Base-by-base conservation (phyloP, 1,140 invertebrate genomes). In the Brachionus angularis region DNA sequence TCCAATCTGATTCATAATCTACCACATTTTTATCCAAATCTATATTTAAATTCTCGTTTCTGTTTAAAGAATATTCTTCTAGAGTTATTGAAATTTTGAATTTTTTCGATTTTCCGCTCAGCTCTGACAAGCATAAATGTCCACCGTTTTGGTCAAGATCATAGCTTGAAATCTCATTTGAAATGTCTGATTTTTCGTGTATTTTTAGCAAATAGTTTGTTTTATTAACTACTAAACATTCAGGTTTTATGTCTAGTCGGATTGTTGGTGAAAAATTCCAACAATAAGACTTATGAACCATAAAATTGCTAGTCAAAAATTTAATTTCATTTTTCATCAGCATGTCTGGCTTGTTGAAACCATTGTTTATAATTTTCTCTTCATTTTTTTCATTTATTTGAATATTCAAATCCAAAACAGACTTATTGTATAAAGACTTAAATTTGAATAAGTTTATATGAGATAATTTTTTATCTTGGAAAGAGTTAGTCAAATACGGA, bases 1-100 rank as follows among this genome's bases (percentile, higher is more conserved):
- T 14, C 62, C 62, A 67, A 5, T 67, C 62, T 8, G 62, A 67
- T n/a, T 67, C 62, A 31, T 47, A 67, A 18, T 67, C 47, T 3
- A 67, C 62, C 14, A 33, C 14, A 1, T 34, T 21, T 31, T 50
- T 67, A n/a, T 47, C 42, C 31, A 67, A 50, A 47, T 67, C 27
- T 5, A 67, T 21, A 27, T 46, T 25, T n/a, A n/a, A n/a, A n/a
- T 16, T 67, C 42, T 2, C 2, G 16, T 14, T 47, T 34, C 12
- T 47, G 14, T 29, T 42, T 16, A 67, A 49, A 21, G 53, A 36
- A 23, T 58, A 67, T 14, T 67, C 42, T 2, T 67, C 62, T 12
- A 67, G 12, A 5, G 10, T 12, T 10, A 67, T 42, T 23, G 27
- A 27, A 67, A 67, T 36, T 50, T 67, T 12, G 23, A 25, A 10